Base-by-base conservation (phyloP, 1,140 invertebrate genomes). In the Pemphigus obesinymphae region DNA sequence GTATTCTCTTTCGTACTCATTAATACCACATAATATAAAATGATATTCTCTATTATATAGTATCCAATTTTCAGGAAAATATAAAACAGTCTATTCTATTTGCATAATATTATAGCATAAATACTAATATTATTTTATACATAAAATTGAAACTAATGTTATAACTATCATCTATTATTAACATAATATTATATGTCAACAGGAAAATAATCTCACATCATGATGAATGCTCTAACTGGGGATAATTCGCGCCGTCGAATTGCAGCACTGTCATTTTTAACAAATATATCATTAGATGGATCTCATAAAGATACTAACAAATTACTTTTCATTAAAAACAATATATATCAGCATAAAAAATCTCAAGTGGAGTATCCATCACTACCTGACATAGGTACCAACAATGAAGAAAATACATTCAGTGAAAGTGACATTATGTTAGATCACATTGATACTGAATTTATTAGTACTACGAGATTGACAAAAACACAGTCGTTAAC, bases 221-320 rank as follows among this genome's bases (percentile, higher is more conserved):
- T 40, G 17, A 80, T 80, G 78, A 37, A 72, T 23, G 26, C 76
- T 3, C 6, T 80, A 13, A 80, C 37, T 31, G 37, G 76, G 11
- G 68, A 53, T 31, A 83, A 63, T 34, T 83, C 84, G 17, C 82
- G 94, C 85, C 89, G 93, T 87, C 90, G 95, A 87, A 89, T 96
- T 85, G 94, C 95, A 86, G 95, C 95, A 84, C 90, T 96, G 83
- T 94, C 93, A 84, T 98, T 97, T 89, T 89, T 98, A 84, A 94
- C 95, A 40, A 97, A 97, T 89, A 97, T 98, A 85, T 97, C 96
- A 82, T 89, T 97, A 80, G 95, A 97, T 90, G 96, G 96, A 75
- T 94, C 92, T 85, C 93, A 96, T 88, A 91, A 91, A 85, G 95
- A 97, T 87, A 95, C 94, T 76, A 92, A 91, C 87, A 87, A 94